Percentiles rank a stretch among this genome's conserved stretches.
These are phyloP conservation scores for Oligia fasciuncula DNA, from an alignment of 2,888 invertebrate genomes.

Conservation along the genomic window DNA sequence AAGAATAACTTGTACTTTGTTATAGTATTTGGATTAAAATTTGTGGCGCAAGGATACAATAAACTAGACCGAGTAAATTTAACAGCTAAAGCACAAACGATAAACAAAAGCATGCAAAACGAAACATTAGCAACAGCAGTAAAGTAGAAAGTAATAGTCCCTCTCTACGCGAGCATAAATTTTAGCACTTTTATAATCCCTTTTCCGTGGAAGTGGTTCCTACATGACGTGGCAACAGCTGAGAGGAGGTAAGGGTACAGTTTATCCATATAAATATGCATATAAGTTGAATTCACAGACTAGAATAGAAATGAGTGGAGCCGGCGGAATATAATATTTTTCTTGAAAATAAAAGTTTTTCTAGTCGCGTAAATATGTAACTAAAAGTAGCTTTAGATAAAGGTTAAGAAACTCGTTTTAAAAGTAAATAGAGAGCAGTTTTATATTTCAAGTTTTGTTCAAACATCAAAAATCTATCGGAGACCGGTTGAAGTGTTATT, in stretches of 20 bases:
- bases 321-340: background rate
- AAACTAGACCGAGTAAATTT: constrained; percentile 22
- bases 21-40: background rate
- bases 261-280: constrained; percentile 36
- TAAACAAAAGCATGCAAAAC: constrained; percentile 38
- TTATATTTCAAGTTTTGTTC: constrained; percentile 35
- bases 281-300: constrained; percentile 33
- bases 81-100: constrained; percentile 16
- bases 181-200: constrained; percentile 70
- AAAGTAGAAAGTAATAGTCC: constrained; percentile 53
- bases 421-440: constrained; percentile 16
- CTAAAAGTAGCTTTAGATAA: constrained; percentile 9
- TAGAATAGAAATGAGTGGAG: constrained; percentile 32
- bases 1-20: background rate
- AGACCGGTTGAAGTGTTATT: constrained; percentile 41
- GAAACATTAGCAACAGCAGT: constrained; percentile 26
- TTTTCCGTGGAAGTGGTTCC: constrained; percentile 69
- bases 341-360: background rate
- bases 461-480: constrained; percentile 36
- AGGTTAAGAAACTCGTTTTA: constrained; percentile 8
- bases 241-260: constrained; percentile 56
- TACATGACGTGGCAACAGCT: constrained; percentile 77
- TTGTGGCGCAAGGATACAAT: background rate
- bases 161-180: constrained; percentile 53
- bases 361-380: constrained; percentile 15